phyloP scores from a whole-genome alignment of 2,113 vertebrate species.

The human (Homo sapiens) region DNA sequence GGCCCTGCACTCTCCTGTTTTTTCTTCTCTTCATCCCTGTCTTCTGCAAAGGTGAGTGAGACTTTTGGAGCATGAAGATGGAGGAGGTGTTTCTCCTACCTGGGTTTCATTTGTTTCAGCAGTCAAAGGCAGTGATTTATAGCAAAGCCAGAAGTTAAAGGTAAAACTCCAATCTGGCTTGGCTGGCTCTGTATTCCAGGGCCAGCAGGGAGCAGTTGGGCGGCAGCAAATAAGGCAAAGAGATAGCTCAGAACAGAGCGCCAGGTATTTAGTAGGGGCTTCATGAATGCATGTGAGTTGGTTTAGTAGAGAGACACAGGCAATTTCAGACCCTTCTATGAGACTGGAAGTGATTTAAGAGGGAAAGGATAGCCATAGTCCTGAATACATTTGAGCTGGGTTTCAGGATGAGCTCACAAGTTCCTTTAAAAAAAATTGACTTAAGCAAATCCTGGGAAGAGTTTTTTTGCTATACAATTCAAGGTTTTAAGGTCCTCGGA shows the following conservation, averaged over 20 bases:
- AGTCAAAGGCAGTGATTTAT: slow-evolving; percentile 67
- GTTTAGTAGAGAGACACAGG: neutral
- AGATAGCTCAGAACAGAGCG: neutral
- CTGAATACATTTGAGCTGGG: neutral
- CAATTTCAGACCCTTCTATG: slow-evolving; percentile 11
- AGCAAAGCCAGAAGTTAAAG: slow-evolving; percentile 42
- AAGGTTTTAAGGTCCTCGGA: neutral
- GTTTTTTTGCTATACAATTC: neutral
- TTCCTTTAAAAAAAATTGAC: neutral
- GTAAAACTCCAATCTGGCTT: neutral
- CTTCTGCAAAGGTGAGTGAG: slow-evolving; percentile 85
- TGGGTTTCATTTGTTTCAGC: slow-evolving; percentile 61
- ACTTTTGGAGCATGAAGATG: slow-evolving; percentile 52
- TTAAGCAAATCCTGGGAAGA: neutral
- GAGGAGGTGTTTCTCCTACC: slow-evolving; percentile 67
- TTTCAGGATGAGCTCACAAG: neutral
- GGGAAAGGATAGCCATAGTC: neutral
- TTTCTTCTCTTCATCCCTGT: slow-evolving; percentile 77
- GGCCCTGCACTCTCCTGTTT: slow-evolving; percentile 77
- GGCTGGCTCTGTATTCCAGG: neutral
- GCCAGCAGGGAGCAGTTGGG: neutral
- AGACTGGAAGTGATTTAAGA: neutral
- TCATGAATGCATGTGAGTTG: neutral
- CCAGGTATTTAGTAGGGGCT: neutral
- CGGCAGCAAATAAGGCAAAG: neutral